These are phyloP conservation scores for Atherix ibis DNA, from an alignment of 2,888 invertebrate species.

Conservation along the genomic window DNA sequence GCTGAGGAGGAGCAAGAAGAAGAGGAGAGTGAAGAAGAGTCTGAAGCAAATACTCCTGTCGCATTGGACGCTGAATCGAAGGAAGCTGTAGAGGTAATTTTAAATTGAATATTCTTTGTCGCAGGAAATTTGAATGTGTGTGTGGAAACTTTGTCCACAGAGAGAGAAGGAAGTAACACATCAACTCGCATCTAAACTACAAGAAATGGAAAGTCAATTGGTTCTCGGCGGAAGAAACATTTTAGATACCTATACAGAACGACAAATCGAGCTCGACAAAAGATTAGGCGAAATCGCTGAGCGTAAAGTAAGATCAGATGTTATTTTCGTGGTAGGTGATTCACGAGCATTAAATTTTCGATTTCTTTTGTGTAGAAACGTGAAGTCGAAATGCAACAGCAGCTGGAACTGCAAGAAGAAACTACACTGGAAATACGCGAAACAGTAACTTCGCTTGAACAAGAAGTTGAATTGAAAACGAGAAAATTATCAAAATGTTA, in stretches of 20 bases:
- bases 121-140: not conserved
- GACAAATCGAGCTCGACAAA: slow-evolving; percentile 77
- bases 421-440: slow-evolving; percentile 78
- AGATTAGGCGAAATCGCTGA: slow-evolving; percentile 77
- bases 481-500: slow-evolving; percentile 80
- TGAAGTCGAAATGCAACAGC: slow-evolving; percentile 81
- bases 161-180: slow-evolving; percentile 57
- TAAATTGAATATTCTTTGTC: not conserved
- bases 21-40: slow-evolving; percentile 24
- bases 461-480: slow-evolving; percentile 93
- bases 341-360: too few relatives aligned
- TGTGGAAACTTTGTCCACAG: slow-evolving; percentile 38
- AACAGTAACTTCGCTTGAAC: slow-evolving; percentile 82
- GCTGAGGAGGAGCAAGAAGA: slow-evolving; percentile 32
- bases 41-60: slow-evolving; percentile 22
- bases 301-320: slow-evolving; percentile 43
- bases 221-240: slow-evolving; percentile 90
- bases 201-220: slow-evolving; percentile 81
- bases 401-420: slow-evolving; percentile 86
- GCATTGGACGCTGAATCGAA: slow-evolving; percentile 11
- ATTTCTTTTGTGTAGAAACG: slow-evolving; percentile 20
- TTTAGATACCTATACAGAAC: slow-evolving; percentile 87
- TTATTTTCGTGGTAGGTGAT: too few relatives aligned
- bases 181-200: slow-evolving; percentile 61
- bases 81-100: slow-evolving; percentile 11